Evolutionary conservation across 64 coral and sea anemone species (phyloP), one percentile per base, ranked within the genome.

Genomic region (Acropora yongei): DNA sequence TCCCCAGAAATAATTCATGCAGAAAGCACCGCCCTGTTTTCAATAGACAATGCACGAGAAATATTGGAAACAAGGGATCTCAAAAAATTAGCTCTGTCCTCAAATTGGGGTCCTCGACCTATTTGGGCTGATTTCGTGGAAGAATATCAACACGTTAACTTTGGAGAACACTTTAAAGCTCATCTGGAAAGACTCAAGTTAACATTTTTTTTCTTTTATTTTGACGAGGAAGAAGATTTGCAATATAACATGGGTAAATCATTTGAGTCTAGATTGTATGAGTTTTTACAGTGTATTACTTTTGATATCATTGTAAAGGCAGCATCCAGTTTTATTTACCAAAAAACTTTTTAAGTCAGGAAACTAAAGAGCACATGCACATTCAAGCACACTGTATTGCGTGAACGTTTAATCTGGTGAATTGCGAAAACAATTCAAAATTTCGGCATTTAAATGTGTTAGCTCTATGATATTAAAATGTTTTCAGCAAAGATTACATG

Each of bases 401-500:
- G 87, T 92, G 71, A 86, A 85, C 82, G 82, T 92, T 87, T 92
- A 92, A 85, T 92, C 82, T 87, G 76, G 60, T 93, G 75, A 93
- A 93, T 93, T 87, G 91, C 87, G 91, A 92, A 92, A 92, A 71
- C 82, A 92, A 92, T 87, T 57, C 82, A 78, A 92, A 92, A 92
- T 72, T 92, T 92, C 75, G 91, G 77, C 91, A 87, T 93, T 58
- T 93, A 93, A 93, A 93, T 93, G 83, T 93, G 78, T 93, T 93
- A 92, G 90, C 90, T 92, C 75, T 92, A 92, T 92, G 90, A 92
- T 92, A 92, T 79, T 93, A 87, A 93, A 93, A 93, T 93, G 83
- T 93, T 93, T 93, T 85, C 91, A 93, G 91, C 91, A 93, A 93
- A 93, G 91, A 87, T 93, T 93, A 93, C 91, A 93, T 93, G 55